A percentile compares a stretch with the other conserved stretches of the same genome.
phyloP scores from a whole-genome alignment of 2,113 vertebrate genomes.

The Vimba vimba region DNA sequence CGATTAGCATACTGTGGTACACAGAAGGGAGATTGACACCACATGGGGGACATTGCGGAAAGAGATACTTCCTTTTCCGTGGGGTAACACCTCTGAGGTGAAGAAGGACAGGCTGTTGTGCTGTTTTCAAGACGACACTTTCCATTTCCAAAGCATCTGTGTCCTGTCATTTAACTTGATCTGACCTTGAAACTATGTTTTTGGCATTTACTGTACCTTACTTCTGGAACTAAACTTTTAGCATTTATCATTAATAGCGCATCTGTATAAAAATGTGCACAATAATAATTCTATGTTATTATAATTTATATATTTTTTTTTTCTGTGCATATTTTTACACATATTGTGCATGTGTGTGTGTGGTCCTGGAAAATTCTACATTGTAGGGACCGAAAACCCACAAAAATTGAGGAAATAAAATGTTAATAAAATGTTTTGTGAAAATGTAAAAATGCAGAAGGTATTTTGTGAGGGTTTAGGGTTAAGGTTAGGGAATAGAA shows the following conservation, averaged over 20 bases:
- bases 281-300: background rate
- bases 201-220: background rate
- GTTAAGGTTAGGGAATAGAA: too few species aligned
- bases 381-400: too few species aligned
- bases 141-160: constrained; percentile 32
- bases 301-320: background rate
- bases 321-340: background rate
- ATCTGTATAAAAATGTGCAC: background rate
- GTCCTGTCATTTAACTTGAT: constrained; percentile 29
- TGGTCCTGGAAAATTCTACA: too few species aligned
- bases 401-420: too few species aligned
- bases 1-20: constrained; percentile 35
- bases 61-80: background rate
- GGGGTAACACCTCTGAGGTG: constrained; percentile 35
- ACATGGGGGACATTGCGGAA: constrained; percentile 16
- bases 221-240: background rate
- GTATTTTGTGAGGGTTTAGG: too few species aligned
- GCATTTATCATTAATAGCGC: background rate
- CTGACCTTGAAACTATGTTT: constrained; percentile 17
- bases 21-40: background rate
- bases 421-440: too few species aligned
- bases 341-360: too few species aligned
- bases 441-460: too few species aligned
- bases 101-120: constrained; percentile 27
- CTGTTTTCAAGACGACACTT: constrained; percentile 26